Conservation (phyloP, 30 jellyfish, hydroid and myxozoan species). For the Mastigias papua region DNA sequence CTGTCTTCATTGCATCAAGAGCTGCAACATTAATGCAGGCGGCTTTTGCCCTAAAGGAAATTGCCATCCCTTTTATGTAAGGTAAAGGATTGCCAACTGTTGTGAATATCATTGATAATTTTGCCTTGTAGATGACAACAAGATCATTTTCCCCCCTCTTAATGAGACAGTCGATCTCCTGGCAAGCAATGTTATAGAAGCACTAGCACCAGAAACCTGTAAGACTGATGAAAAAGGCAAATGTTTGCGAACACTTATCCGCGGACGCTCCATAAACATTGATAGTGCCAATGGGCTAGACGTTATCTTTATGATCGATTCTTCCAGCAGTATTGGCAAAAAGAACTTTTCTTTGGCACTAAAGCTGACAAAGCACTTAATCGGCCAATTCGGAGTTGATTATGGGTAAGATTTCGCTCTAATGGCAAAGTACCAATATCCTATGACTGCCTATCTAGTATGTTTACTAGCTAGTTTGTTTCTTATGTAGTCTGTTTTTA, state of each 20-base stretch:
- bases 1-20: no score
- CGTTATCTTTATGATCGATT: conserved; percentile 65
- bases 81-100: no score
- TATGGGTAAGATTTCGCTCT: conserved; percentile 76
- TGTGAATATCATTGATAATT: no score
- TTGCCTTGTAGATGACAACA: conserved; percentile 38
- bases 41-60: no score
- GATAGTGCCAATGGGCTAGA: conserved; percentile 74
- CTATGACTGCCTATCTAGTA: neutral
- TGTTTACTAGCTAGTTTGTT: neutral
- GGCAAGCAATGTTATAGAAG: conserved; percentile 24
- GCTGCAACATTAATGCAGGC: no score
- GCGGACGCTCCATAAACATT: conserved; percentile 65
- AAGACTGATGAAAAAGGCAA: conserved; percentile 50
- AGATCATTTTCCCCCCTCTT: conserved; percentile 62
- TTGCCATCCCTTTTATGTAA: no score
- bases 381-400: conserved; percentile 71
- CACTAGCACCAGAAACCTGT: conserved; percentile 61
- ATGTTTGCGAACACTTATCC: conserved; percentile 8
- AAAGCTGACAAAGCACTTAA: conserved; percentile 32
- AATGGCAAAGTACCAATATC: no score
- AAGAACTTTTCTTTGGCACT: conserved; percentile 54
- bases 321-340: conserved; percentile 77
- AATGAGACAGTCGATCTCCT: conserved; percentile 61
- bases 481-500: no score